Base-by-base conservation (phyloP, 2,797 vertebrate genomes). In the Corythornis leucogaster region DNA sequence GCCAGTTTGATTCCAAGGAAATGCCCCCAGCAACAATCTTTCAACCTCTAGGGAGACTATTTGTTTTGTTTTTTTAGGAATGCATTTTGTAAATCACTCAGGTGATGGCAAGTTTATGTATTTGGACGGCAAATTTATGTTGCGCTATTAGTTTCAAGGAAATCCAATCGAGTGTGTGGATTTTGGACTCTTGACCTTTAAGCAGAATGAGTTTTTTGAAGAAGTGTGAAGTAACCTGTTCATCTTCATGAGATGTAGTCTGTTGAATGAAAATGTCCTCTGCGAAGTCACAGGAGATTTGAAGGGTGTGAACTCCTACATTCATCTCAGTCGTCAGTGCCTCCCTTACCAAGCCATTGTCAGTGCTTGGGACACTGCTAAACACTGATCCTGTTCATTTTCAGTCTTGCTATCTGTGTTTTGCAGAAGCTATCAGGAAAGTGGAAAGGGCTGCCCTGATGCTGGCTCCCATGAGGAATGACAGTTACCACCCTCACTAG, bases 71-170 rank as follows among this genome's bases (percentile, higher is more conserved):
- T 63, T 79, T 85, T 88, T 54, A 81, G 57, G 18, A 79, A 90
- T 80, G 53, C 15, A 61, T 92, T 94, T 93, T 89, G 64, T 93
- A 94, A 95, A 93, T 94, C 93, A 87, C 64, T 92, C 68, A 57
- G 16, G 38, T 70, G 71, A 74, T 89, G 78, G 71, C 88, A 94
- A 91, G 57, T 91, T 91, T 88, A 63, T 88, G 57, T 70, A 82
- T 94, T 90, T 89, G 68, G 64, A 70, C 63, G 54, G 61, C 42
- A 94, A 92, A 95, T 93, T 92, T 85, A 89, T 90, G 81, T 80
- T 85, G 62, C 3, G 3, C 53, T 90, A 50, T 89, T 93, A 89
- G 86, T 94, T 95, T 92, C 87, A 89, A 87, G 87, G 77, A 92
- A 89, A 89, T 78, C 28, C 51, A 80, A 42, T 48, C 63, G 67